Evolutionary conservation across 2,113 vertebrate genomes (phyloP), one percentile per base, ranked within the genome.

Genomic region (Microtus montanus): DNA sequence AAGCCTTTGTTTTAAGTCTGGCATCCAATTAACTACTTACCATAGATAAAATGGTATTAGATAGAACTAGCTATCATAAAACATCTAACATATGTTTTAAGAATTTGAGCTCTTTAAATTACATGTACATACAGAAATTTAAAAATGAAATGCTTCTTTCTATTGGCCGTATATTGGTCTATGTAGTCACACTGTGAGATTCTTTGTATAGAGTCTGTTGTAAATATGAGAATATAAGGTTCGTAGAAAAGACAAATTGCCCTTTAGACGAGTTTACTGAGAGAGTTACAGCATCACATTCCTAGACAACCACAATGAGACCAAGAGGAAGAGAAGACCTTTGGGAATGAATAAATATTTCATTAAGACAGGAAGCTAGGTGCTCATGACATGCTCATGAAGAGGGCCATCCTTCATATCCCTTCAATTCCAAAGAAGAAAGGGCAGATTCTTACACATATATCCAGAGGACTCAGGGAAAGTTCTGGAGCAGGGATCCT

Each of bases 21-120:
- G 75, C 17, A 85, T 13, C 20, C 64, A 80, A 70, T 85, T 79
- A 80, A 52, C 7, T 80, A 44, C 30, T 79, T 41, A 35, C 5
- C 13, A 75, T 38, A 79, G 4, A 28, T 94, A 12, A 33, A 84
- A 30, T 52, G 54, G 20, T 47, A 64, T 38, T n/a, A 19, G 12
- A 58, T 49, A 2, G 35, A 95, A 7, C 12, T 86, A 9, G 1
- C 58, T 54, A 14, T 44, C 64, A 93, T 89, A 38, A 96, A 91
- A 90, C 24, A 41, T 35, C 38, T 94, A 33, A 52, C 10, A 38
- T 89, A 92, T 38, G 35, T 70, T 49, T 86, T 77, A 75, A 71
- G 49, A 49, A 86, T 70, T 64, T 1, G 33, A 78, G 26, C 1
- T 54, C 44, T 87, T 79, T 63, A 71, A 85, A 73, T 79, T 74